phyloP scores from a whole-genome alignment of 2,888 invertebrate species.

The Lasioglossum pauxillum region DNA sequence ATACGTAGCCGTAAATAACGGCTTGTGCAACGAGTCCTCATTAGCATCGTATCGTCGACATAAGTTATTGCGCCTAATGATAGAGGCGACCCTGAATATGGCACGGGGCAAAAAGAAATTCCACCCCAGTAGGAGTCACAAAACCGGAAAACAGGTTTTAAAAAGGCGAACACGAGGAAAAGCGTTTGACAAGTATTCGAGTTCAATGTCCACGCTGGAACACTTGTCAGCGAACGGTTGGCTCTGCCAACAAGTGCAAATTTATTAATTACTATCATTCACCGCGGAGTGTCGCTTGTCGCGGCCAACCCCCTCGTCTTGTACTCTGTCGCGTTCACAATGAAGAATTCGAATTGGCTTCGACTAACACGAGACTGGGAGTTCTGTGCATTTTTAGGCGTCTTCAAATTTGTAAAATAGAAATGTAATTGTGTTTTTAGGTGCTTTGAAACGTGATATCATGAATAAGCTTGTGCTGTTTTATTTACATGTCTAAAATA shows the following conservation, averaged over 20 bases:
- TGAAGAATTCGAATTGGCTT: background rate
- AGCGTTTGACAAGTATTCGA: conserved; percentile 2
- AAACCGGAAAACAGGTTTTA: conserved; percentile 33
- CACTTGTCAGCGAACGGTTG: background rate
- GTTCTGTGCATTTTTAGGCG: no score
- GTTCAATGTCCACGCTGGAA: conserved; percentile 11
- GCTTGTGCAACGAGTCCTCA: conserved; percentile 74
- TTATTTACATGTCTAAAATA: background rate
- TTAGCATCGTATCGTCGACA: conserved; percentile 78
- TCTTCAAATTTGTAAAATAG: no score
- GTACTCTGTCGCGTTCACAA: background rate
- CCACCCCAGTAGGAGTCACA: conserved; percentile 7
- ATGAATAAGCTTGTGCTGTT: background rate
- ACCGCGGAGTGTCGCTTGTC: background rate
- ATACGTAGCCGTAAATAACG: conserved; percentile 66
- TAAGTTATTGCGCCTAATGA: conserved; percentile 79
- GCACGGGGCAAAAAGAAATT: conserved; percentile 42
- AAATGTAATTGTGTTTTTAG: no score
- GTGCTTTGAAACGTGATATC: background rate
- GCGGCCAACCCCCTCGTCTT: background rate
- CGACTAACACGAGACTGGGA: background rate
- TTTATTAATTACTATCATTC: conserved; percentile 12
- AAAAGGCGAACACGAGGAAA: background rate
- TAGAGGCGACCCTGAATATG: conserved; percentile 71
- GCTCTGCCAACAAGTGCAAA: background rate